Evolutionary conservation across 2,888 invertebrate species (phyloP).

Genomic region (Mythimna impura): DNA sequence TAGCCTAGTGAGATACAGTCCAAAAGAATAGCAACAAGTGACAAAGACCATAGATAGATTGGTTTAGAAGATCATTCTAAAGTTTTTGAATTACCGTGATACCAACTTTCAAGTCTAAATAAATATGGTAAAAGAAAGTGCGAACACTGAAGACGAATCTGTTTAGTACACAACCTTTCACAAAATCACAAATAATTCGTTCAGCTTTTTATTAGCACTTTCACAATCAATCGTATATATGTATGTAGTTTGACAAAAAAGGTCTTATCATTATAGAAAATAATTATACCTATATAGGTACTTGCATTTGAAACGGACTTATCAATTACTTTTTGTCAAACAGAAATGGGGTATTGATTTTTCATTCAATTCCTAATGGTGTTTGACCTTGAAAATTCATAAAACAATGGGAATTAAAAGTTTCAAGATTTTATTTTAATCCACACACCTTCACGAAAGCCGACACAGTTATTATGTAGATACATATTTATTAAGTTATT

Average conservation of each 20-base stretch:
- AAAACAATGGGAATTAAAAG: too few relatives aligned
- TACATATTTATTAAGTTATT: too few relatives aligned
- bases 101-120: constrained; percentile 26
- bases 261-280: neutral
- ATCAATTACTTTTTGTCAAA: neutral
- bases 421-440: too few relatives aligned
- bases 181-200: constrained; percentile 44
- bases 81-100: neutral
- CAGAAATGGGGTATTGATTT: neutral
- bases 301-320: neutral
- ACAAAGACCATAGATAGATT: constrained; percentile 2
- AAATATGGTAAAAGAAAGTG: constrained; percentile 40
- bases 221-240: constrained; percentile 24
- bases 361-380: too few relatives aligned
- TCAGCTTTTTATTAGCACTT: constrained; percentile 45
- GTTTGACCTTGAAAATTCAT: too few relatives aligned
- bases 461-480: too few relatives aligned
- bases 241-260: neutral
- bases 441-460: too few relatives aligned
- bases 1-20: too few relatives aligned
- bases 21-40: too few relatives aligned
- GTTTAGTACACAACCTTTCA: constrained; percentile 34
- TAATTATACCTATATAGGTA: neutral
- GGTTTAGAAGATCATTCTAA: neutral
- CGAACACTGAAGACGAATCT: neutral